phyloP scores from a whole-genome alignment of 2,113 vertebrate genomes.

The Salvelinus fontinalis region DNA sequence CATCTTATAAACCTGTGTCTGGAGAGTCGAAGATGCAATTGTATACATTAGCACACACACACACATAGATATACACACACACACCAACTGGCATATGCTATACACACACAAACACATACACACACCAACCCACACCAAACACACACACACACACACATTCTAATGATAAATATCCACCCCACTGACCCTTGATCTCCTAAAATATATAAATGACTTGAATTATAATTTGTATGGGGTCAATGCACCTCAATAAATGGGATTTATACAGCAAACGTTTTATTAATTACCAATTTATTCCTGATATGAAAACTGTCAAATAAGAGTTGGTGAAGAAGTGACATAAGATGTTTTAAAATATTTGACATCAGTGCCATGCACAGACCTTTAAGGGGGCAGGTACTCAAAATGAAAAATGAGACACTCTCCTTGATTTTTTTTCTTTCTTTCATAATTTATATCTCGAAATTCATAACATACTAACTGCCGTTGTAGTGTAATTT shows the following conservation, averaged over 20 bases:
- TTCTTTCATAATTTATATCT: no score
- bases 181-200: slow-evolving; percentile 9
- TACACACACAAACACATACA: neutral
- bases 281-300: slow-evolving; percentile 8
- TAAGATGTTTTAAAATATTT: neutral
- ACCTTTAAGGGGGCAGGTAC: no score
- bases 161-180: slow-evolving; percentile 15
- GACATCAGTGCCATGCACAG: neutral
- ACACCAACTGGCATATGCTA: no score
- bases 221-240: neutral
- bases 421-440: no score
- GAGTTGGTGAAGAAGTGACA: neutral
- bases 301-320: neutral
- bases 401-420: no score
- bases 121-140: neutral
- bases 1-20: no score
- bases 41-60: neutral
- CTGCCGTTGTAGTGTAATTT: no score
- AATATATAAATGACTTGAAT: neutral
- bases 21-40: neutral
- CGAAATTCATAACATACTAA: no score
- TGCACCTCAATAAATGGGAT: slow-evolving; percentile 16
- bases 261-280: slow-evolving; percentile 17
- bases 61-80: neutral
- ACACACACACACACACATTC: neutral